Evolutionary conservation across 1,140 invertebrate genomes (phyloP), one percentile per base, ranked within the genome.

Genomic region (Micrasema longulum): DNA sequence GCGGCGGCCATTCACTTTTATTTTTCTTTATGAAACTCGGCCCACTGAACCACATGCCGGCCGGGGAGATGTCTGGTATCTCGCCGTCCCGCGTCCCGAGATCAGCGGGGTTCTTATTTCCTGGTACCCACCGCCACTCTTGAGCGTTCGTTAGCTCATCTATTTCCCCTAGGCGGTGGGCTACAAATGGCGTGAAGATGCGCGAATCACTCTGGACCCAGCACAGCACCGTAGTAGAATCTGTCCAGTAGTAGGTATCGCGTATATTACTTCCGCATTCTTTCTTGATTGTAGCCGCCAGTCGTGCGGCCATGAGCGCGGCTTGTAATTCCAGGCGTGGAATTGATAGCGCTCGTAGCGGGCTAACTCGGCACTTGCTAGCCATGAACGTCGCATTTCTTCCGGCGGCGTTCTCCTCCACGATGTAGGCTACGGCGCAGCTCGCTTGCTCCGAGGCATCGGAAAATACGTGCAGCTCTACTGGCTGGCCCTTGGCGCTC

Each of bases 31-130:
- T 14, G 6, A 52, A 52, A 2, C 16, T 20, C 23, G 48, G 48
- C 6, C 48, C 48, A 20, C 16, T 22, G 16, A 52, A 52, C 48
- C 48, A 52, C 9, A 18, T 10, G 3, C 48, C 22, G 16, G 3
- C 7, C 7, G 18, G 1, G 1, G 48, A 5, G 14, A 52, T 6
- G 18, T 47, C 43, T 1, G 43, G 43, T 3, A 47, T 47, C 14
- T n/a, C 43, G 6, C n/a, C 4, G 18, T 71, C 63, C 12, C 75
- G 38, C 1, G 77, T 77, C 5, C 69, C 77, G 4, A 75, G 20
- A 48, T 80, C 78, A 0, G 79, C 79, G 0, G 77, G 74, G 45
- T 81, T 80, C 5, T 72, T 1, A 26, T 68, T 73, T 2, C 77
- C 76, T 7, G 74, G 75, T 2, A 79, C 67, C 55, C 75, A 78